Conservation (phyloP, 2,797 vertebrate species). For the Gymnothorax javanicus region DNA sequence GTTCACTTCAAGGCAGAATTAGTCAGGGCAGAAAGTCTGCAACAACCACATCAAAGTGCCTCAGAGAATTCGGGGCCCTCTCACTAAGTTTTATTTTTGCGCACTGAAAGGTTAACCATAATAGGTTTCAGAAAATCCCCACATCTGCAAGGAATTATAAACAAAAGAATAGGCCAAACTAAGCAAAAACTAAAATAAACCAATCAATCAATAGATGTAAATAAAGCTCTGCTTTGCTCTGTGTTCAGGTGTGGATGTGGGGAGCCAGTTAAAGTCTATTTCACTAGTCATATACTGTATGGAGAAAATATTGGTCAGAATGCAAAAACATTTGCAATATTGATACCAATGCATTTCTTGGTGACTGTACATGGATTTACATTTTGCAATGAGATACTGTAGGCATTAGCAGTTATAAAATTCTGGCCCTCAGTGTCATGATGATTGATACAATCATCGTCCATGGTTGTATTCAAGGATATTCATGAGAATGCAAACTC, state of each 20-base stretch:
- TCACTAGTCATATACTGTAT: slow-evolving; percentile 40
- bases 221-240: slow-evolving; percentile 56
- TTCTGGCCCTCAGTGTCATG: background rate
- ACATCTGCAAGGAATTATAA: slow-evolving; percentile 71
- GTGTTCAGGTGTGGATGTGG: slow-evolving; percentile 43
- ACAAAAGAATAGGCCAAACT: slow-evolving; percentile 60
- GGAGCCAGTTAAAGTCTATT: slow-evolving; percentile 60
- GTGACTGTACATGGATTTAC: background rate
- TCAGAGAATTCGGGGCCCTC: slow-evolving; percentile 41
- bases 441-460: background rate
- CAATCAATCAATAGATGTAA: slow-evolving; percentile 62
- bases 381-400: background rate
- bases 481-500: background rate
- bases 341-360: background rate
- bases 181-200: slow-evolving; percentile 62
- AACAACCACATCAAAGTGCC: slow-evolving; percentile 67
- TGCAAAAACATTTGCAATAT: background rate
- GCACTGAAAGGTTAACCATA: slow-evolving; percentile 69
- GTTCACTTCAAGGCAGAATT: slow-evolving; percentile 52
- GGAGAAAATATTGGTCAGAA: slow-evolving; percentile 1
- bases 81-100: slow-evolving; percentile 62
- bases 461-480: background rate
- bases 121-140: slow-evolving; percentile 56
- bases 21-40: slow-evolving; percentile 56
- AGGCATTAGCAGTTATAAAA: background rate